Evolutionary conservation across 1,140 invertebrate genomes (phyloP), one percentile per base, ranked within the genome.

Genomic region (Dolichoris vasculosae): DNA sequence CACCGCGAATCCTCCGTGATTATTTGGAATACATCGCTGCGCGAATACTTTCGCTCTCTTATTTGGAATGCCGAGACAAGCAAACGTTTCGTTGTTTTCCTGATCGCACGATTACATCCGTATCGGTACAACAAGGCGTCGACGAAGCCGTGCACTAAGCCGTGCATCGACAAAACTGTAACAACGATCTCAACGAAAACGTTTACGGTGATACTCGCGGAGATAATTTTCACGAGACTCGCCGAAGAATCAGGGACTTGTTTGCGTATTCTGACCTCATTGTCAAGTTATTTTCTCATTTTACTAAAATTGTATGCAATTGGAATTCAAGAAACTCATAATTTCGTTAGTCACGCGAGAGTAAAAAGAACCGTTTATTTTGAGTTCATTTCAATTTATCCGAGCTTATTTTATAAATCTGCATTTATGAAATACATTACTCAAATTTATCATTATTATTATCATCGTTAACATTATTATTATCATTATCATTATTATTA

Each of bases 271-370:
- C 15, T 73, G 69, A 73, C 38, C 38, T 43, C 69, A 43, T 43
- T 73, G 38, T 73, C 69, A 43, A 26, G 69, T 73, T 73, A 73
- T 73, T 73, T 73, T 73, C 38, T 43, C 30, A 73, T 73, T 73
- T 43, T 43, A 43, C 32, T 40, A 43, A 73, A 73, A 73, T 73
- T 73, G 43, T 73, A 43, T 43, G 69, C 26, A 73, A 73, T 73
- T 43, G 23, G 8, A 43, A 73, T 73, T 73, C 35, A 71, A 71
- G 38, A 71, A 32, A 71, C 69, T 71, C 69, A 40, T 73, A 73
- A 73, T 73, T 43, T 73, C 15, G 23, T 73, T 43, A 43, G 38
- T 73, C 69, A 73, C 69, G 69, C 69, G 40, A 73, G 38, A 73
- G 40, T 43, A 73, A 73, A 43, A 73, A 73, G 40, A 43, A 73